Evolutionary conservation across 2,888 invertebrate species (phyloP).

Genomic region (Tetragonisca angustula): DNA sequence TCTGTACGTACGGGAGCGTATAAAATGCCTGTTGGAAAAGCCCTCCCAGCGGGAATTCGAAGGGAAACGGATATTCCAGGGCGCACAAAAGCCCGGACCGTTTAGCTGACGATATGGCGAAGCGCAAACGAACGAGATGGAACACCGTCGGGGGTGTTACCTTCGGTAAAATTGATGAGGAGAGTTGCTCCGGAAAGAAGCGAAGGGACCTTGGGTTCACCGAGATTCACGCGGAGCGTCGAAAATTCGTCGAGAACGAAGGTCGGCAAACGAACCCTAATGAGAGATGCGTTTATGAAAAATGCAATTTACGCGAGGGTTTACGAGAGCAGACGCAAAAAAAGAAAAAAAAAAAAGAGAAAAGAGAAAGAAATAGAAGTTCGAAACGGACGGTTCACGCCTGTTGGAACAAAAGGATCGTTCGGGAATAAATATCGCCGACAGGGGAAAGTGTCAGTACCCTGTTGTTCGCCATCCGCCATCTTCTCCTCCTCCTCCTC

Average conservation of each 20-base stretch:
- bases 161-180: slow-evolving; percentile 55
- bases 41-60: slow-evolving; percentile 36
- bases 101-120: slow-evolving; percentile 29
- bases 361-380: background rate
- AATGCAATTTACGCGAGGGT: slow-evolving; percentile 16
- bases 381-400: slow-evolving; percentile 7
- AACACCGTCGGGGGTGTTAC: slow-evolving; percentile 19
- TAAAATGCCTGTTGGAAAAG: background rate
- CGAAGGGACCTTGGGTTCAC: background rate
- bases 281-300: slow-evolving; percentile 31
- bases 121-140: background rate
- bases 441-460: slow-evolving; percentile 36
- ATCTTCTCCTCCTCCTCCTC: background rate
- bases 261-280: background rate
- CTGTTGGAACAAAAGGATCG: slow-evolving; percentile 10
- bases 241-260: slow-evolving; percentile 41
- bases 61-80: slow-evolving; percentile 39
- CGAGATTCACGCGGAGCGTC: slow-evolving; percentile 8
- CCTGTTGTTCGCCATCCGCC: background rate
- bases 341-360: no score
- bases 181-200: slow-evolving; percentile 22
- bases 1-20: slow-evolving; percentile 7
- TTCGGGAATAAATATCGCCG: slow-evolving; percentile 39
- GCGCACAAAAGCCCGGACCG: slow-evolving; percentile 31
- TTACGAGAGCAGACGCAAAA: no score